Evolutionary conservation across 2,888 invertebrate genomes (phyloP).

Genomic region (Scaptomyza cyrtandrae): DNA sequence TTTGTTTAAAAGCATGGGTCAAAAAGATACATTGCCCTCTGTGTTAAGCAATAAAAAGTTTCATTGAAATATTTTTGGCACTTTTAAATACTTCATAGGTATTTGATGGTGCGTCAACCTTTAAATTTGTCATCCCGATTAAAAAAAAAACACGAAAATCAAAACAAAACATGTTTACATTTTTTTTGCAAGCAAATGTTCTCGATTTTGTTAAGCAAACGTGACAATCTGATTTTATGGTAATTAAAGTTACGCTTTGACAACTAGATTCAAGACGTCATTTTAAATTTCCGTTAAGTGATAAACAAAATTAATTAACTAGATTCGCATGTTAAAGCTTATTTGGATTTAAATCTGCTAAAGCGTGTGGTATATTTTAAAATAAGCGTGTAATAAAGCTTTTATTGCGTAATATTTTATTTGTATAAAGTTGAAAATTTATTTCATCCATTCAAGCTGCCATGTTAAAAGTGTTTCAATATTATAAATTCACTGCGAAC

Average conservation of each 20-base stretch:
- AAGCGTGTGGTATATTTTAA: background rate
- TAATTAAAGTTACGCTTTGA: background rate
- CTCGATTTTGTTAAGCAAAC: constrained; percentile 6
- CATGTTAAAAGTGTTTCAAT: too few species aligned
- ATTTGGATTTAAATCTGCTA: background rate
- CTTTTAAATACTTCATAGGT: background rate
- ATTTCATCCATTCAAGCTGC: background rate
- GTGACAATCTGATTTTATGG: constrained; percentile 2
- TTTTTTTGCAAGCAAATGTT: background rate
- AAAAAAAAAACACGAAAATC: background rate
- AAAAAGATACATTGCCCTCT: background rate
- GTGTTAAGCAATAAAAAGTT: background rate
- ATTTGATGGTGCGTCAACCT: constrained; percentile 8
- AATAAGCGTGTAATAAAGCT: too few species aligned
- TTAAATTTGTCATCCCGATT: background rate
- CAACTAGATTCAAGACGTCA: background rate
- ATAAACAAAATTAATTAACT: background rate
- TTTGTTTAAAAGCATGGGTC: background rate
- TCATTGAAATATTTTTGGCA: constrained; percentile 1
- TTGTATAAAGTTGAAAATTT: background rate
- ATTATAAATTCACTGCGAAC: too few species aligned
- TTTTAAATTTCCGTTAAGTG: background rate
- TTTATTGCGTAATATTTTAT: background rate
- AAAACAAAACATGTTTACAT: constrained; percentile 11
- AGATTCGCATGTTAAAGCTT: background rate